Evolutionary conservation across 2,888 invertebrate genomes (phyloP).

Genomic region (Lumbricus terrestris): DNA sequence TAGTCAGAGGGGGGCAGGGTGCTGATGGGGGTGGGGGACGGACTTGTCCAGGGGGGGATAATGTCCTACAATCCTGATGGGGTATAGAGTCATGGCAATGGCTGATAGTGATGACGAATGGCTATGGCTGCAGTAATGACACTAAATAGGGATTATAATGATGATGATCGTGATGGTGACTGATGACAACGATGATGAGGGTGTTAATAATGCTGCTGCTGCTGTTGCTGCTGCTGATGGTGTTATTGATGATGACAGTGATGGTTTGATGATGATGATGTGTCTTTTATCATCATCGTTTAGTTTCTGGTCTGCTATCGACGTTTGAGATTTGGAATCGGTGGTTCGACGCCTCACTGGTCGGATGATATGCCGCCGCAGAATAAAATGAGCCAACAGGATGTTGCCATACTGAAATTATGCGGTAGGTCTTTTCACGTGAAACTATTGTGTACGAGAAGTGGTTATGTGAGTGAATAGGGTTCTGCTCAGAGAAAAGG

Average conservation of each 20-base stretch:
- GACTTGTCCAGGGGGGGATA: too few species aligned
- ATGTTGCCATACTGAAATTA: conserved; percentile 36
- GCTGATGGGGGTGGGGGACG: too few species aligned
- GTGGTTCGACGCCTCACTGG: conserved; percentile 9
- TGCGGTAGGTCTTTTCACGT: conserved; percentile 34
- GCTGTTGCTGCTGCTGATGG: neutral
- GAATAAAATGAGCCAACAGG: conserved; percentile 11
- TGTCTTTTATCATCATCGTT: neutral
- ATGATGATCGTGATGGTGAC: too few species aligned
- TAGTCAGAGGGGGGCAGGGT: too few species aligned
- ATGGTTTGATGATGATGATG: neutral
- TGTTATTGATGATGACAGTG: too few species aligned
- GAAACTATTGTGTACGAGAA: too few species aligned
- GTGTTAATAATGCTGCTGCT: neutral
- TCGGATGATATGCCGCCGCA: neutral
- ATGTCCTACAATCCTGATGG: too few species aligned
- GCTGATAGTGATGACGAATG: neutral
- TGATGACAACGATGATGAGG: too few species aligned
- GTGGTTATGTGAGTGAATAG: neutral
- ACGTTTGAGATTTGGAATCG: conserved; percentile 22
- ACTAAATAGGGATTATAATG: too few species aligned
- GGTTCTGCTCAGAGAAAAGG: neutral
- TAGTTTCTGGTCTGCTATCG: conserved; percentile 36
- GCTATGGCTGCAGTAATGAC: too few species aligned
- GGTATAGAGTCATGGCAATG: too few species aligned